Conservation (phyloP, 2,888 invertebrate species). For the Matsumyia berberina region DNA sequence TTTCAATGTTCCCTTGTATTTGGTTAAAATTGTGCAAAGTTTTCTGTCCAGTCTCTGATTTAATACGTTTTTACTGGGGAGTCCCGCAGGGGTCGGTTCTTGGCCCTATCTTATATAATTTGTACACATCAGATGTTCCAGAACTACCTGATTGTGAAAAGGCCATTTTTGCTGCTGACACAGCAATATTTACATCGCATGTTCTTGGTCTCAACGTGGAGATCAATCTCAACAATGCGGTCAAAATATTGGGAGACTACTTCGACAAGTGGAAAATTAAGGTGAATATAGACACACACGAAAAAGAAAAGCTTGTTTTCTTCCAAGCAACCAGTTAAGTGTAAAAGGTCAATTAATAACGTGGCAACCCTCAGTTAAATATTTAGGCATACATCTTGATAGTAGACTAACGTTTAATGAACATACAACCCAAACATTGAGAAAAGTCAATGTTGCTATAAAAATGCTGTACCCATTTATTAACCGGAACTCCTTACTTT, state of each 20-base stretch:
- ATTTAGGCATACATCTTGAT: constrained; percentile 1
- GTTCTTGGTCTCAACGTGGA: background rate
- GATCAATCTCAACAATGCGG: background rate
- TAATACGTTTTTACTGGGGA: too few species aligned
- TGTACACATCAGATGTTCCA: background rate
- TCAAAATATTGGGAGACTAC: background rate
- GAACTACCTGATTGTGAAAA: background rate
- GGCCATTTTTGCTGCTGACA: background rate
- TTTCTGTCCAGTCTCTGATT: too few species aligned
- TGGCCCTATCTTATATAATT: background rate
- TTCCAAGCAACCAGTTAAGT: background rate
- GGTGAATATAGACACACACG: background rate
- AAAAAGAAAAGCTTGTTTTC: background rate
- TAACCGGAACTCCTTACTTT: constrained; percentile 1
- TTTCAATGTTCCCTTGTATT: too few species aligned
- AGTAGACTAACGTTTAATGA: background rate
- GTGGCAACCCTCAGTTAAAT: background rate
- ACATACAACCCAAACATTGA: background rate
- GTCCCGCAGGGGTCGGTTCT: background rate
- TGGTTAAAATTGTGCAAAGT: too few species aligned
- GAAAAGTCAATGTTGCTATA: background rate
- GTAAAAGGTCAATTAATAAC: background rate
- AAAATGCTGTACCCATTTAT: constrained; percentile 12
- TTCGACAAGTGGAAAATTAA: background rate
- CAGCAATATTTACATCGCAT: background rate